These are phyloP conservation scores for Falco peregrinus DNA, from an alignment of 2,797 vertebrate species.

Conservation along the genomic window DNA sequence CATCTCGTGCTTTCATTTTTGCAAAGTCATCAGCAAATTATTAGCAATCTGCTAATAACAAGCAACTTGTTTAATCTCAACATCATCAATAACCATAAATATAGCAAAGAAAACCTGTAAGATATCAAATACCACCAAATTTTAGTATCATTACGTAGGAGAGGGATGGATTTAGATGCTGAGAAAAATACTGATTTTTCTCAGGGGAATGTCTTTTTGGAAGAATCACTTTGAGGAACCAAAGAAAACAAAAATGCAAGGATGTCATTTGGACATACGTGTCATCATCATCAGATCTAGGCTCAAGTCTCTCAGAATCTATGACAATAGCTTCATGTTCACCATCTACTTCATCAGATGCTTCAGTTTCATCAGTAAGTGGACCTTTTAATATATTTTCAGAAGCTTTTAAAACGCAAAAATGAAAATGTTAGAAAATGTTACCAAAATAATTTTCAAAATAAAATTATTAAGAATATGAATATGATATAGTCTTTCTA, in stretches of 20 bases:
- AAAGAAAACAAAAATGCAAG: not conserved
- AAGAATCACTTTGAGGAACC: not conserved
- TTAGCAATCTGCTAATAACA: no score
- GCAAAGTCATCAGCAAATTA: no score
- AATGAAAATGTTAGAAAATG: not conserved
- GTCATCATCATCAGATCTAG: constrained; percentile 91
- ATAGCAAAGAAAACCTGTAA: not conserved
- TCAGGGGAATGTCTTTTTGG: not conserved
- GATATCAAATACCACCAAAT: not conserved
- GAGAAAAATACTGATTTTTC: not conserved
- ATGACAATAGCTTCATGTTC: constrained; percentile 54
- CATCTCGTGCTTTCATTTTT: no score
- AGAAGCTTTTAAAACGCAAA: constrained; percentile 59
- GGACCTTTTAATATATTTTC: constrained; percentile 79
- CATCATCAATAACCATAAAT: not conserved
- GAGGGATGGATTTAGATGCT: not conserved
- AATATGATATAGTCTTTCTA: not conserved
- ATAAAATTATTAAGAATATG: not conserved
- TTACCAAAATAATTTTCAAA: not conserved
- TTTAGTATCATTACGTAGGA: not conserved
- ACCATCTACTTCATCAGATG: constrained; percentile 82
- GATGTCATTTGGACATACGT: constrained; percentile 80
- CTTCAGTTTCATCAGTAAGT: constrained; percentile 61
- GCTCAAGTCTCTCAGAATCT: constrained; percentile 82
- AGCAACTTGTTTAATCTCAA: not conserved